A percentile compares a stretch with the other conserved stretches of the same genome.
Evolutionary conservation across 2,888 invertebrate genomes (phyloP).

Genomic region (Pandemis corylana): DNA sequence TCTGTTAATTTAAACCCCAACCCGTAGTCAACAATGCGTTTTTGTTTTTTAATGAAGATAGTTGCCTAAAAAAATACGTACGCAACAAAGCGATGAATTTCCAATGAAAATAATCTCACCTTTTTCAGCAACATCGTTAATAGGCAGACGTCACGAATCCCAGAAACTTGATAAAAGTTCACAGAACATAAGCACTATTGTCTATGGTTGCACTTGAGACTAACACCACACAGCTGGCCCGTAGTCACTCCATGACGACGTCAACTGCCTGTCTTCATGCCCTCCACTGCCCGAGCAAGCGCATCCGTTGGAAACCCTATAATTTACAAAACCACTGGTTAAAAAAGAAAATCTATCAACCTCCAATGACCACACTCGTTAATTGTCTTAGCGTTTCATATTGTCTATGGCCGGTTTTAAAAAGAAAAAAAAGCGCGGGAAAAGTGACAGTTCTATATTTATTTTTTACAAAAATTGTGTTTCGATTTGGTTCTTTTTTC

Average conservation of each 20-base stretch:
- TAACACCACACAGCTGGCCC: constrained; percentile 51
- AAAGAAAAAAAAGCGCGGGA: constrained; percentile 47
- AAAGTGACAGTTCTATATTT: constrained; percentile 50
- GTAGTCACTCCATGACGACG: constrained; percentile 56
- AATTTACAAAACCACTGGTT: constrained; percentile 74
- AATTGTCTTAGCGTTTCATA: constrained; percentile 53
- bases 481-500: constrained; percentile 1
- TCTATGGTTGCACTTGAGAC: constrained; percentile 55
- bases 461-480: background rate
- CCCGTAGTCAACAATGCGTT: too few species aligned
- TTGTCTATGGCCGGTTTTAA: constrained; percentile 32
- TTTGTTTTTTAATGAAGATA: too few species aligned
- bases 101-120: constrained; percentile 53
- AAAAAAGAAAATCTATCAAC: constrained; percentile 66
- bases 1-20: too few species aligned
- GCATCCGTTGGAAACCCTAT: constrained; percentile 76
- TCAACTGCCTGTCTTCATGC: constrained; percentile 64
- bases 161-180: constrained; percentile 48
- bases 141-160: constrained; percentile 45
- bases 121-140: constrained; percentile 63
- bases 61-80: too few species aligned
- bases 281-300: constrained; percentile 66
- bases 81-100: background rate
- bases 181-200: constrained; percentile 56
- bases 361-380: constrained; percentile 66